Base-by-base conservation (phyloP, 2,113 vertebrate species). In the Otus sunia region DNA sequence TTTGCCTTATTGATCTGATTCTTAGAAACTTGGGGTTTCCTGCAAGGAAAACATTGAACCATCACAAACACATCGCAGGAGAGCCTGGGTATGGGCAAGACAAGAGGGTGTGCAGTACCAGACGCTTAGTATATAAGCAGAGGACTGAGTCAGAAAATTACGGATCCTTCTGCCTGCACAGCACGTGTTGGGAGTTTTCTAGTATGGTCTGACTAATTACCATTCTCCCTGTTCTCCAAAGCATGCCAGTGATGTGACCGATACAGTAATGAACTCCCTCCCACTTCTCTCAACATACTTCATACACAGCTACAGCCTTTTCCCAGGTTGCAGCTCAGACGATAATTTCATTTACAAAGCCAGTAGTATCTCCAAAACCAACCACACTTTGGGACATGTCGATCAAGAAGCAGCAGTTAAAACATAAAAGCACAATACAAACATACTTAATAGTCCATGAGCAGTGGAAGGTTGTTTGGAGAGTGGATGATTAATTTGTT, bases 111-210 rank as follows among this genome's bases (percentile, higher is more conserved):
- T 94, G 87, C 81, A 66, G 73, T 17, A 85, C 17, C 93, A 92
- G 58, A 23, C 87, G 85, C 58, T 80, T 81, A 90, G 25, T 52
- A 19, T 58, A 75, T 77, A 91, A 96, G 86, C 67, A 91, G 82
- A 78, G 41, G 45, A 53, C 34, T 97, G 95, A 96, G 83, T 96
- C 94, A 97, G 76, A 89, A 67, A 90, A 90, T 82, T 74, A 66
- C 32, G 23, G 56, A 80, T 77, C 69, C 91, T 58, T 94, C 92
- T 96, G 73, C 72, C 89, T 80, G 94, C 84, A 81, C 50, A 80
- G 82, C 91, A 97, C 75, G 32, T 95, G 94, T 66, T 89, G 87
- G 93, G 94, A 96, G 94, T 97, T 96, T 39, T 86, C 92, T 80
- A 62, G 32, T 62, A 43, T 74, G 73, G 67, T 63, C 68, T 26